phyloP scores from a whole-genome alignment of 2,888 invertebrate species.

The Lycophotia porphyrea region DNA sequence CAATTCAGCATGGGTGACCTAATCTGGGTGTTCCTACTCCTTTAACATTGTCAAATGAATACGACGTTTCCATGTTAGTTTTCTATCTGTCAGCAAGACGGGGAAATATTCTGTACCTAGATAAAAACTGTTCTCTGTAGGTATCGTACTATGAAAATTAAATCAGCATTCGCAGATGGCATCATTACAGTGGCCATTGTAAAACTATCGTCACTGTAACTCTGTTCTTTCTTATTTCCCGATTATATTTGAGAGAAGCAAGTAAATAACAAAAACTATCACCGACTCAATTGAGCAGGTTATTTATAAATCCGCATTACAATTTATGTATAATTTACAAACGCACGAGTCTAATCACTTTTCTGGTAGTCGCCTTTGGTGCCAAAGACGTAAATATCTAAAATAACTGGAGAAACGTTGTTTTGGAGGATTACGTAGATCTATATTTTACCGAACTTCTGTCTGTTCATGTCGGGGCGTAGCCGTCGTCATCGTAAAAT shows the following conservation, averaged over 20 bases:
- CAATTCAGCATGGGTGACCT: background rate
- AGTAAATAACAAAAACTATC: conserved; percentile 30
- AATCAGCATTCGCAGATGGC: conserved; percentile 33
- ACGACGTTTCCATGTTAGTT: background rate
- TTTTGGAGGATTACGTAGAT: conserved; percentile 78
- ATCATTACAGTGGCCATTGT: conserved; percentile 6
- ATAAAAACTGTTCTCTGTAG: background rate
- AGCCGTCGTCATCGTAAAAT: conserved; percentile 75
- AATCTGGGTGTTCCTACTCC: background rate
- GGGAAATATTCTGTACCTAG: background rate
- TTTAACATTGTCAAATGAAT: background rate
- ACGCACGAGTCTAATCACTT: conserved; percentile 69
- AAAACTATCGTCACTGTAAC: background rate
- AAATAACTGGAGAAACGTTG: conserved; percentile 82
- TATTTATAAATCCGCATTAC: conserved; percentile 56
- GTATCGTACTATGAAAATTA: background rate
- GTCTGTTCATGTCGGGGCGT: conserved; percentile 66
- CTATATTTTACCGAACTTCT: conserved; percentile 73
- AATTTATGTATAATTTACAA: conserved; percentile 69
- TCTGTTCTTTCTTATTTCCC: background rate
- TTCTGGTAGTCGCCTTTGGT: conserved; percentile 70
- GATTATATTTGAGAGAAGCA: conserved; percentile 14
- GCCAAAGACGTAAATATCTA: conserved; percentile 85
- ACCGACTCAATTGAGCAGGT: conserved; percentile 10
- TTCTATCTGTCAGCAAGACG: conserved; percentile 3